Evolutionary conservation across 2,888 invertebrate genomes (phyloP).

Genomic region (Ramazzottius varieornatus): DNA sequence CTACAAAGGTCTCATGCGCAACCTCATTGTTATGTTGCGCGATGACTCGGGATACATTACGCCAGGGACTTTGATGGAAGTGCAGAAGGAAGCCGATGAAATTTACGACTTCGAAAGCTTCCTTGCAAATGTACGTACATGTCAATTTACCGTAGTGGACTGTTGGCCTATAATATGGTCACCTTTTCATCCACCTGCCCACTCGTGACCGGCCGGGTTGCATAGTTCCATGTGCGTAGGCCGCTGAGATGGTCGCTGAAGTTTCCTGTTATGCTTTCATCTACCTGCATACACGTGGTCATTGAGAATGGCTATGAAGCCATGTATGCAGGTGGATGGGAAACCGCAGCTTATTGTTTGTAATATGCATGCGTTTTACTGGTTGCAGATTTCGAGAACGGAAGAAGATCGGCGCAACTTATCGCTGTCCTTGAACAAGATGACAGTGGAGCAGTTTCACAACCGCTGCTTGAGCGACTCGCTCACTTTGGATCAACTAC

Average conservation of each 20-base stretch:
- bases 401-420: neutral
- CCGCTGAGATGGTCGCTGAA: no score
- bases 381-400: neutral
- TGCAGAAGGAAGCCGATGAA: neutral
- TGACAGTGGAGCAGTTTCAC: neutral
- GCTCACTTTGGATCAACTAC: neutral
- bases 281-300: no score
- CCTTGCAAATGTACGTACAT: neutral
- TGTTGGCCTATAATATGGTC: no score
- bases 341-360: no score
- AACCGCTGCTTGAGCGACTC: neutral
- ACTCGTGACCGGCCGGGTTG: no score
- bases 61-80: neutral
- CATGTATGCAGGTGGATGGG: no score
- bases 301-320: no score
- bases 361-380: no score
- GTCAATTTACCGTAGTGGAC: no score
- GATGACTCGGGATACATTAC: neutral
- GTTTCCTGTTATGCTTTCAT: no score
- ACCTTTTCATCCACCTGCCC: no score
- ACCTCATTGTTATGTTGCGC: neutral
- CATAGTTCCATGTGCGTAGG: no score
- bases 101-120: neutral
- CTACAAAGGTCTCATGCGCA: neutral
- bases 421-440: neutral